Base-by-base conservation (phyloP, 2,797 vertebrate genomes). In the Gorsachius magnificus region DNA sequence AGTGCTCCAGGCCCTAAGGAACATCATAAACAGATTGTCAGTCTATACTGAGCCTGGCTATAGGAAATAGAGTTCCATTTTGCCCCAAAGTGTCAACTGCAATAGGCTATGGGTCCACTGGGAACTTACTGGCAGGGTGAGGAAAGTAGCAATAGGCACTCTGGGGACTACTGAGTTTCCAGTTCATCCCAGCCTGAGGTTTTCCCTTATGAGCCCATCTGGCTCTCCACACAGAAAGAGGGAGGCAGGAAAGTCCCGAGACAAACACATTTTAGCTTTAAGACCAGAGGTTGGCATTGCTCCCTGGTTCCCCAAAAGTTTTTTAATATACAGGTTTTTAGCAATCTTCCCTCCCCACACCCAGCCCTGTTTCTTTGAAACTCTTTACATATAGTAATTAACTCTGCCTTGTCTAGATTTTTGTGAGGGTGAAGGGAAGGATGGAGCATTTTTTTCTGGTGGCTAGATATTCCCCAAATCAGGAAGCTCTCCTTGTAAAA, bases 401-500 rank as follows among this genome's bases (percentile, higher is more conserved):
- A 74, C 38, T 90, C 94, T 89, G 56, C 61, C 78, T 92, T 93
- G 77, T 51, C 51, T 65, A 78, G 69, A 38, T 20, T 85, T 95
- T 82, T 54, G 12, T 46, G 20, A 51, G 46, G 12, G 26, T 19
- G 15, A 74, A 77, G 36, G 60, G 46, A 56, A 81, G 53, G n/a
- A 72, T 75, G 61, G 54, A 91, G 8, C 28, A 45, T 71, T 95
- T 90, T 90, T 89, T 8, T 53, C 54, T 92, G 65, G 57, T 6
- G n/a, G 22, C 41, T 63, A 77, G 36, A 43, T 84, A 83, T 61
- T 53, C 69, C 26, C 45, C 5, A 83, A 76, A 65, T 80, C 70
- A 76, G 60, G 76, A 96, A 95, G 65, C 12, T 96, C 14, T 93
- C 88, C 20, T 82, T 93, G 41, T 82, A 46, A 83, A 81, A 95